Percentiles rank a stretch among this genome's conserved stretches.
Conservation (phyloP, 2,888 invertebrate genomes). For the Eugnorisma glareosa region DNA sequence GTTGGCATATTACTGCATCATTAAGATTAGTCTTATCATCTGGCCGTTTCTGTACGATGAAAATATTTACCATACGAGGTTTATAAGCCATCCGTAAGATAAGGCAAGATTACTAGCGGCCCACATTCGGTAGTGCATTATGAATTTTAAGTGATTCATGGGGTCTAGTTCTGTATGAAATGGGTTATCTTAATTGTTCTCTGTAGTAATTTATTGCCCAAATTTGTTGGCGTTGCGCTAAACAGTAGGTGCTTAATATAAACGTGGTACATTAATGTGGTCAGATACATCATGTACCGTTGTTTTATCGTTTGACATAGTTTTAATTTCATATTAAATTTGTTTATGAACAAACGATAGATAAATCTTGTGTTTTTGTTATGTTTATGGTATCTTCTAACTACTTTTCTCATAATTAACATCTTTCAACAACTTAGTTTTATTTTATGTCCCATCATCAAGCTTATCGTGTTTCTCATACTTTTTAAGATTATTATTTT, state of each 20-base stretch:
- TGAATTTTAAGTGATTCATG: conserved; percentile 80
- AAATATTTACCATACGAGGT: conserved; percentile 81
- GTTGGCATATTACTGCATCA: conserved; percentile 78
- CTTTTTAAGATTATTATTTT: background rate
- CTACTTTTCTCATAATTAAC: conserved; percentile 31
- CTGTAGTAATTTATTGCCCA: conserved; percentile 71
- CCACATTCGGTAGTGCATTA: conserved; percentile 84
- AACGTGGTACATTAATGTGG: conserved; percentile 66
- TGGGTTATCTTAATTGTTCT: conserved; percentile 83
- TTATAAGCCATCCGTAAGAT: conserved; percentile 78
- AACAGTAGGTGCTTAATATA: conserved; percentile 67
- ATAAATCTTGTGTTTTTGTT: conserved; percentile 43
- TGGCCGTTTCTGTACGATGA: conserved; percentile 77
- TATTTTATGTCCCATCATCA: background rate
- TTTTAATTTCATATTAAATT: conserved; percentile 57
- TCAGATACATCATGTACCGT: conserved; percentile 65
- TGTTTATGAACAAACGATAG: conserved; percentile 35
- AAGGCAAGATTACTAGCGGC: conserved; percentile 78
- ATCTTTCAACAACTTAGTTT: conserved; percentile 24
- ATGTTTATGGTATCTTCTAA: conserved; percentile 11
- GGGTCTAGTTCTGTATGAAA: conserved; percentile 76
- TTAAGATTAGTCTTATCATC: conserved; percentile 85
- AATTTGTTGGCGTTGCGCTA: conserved; percentile 66
- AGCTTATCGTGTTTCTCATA: conserved; percentile 2
- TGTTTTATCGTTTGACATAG: conserved; percentile 57